Evolutionary conservation across 2,797 vertebrate genomes (phyloP), one percentile per base, ranked within the genome.

Genomic region (Smutsia gigantea): DNA sequence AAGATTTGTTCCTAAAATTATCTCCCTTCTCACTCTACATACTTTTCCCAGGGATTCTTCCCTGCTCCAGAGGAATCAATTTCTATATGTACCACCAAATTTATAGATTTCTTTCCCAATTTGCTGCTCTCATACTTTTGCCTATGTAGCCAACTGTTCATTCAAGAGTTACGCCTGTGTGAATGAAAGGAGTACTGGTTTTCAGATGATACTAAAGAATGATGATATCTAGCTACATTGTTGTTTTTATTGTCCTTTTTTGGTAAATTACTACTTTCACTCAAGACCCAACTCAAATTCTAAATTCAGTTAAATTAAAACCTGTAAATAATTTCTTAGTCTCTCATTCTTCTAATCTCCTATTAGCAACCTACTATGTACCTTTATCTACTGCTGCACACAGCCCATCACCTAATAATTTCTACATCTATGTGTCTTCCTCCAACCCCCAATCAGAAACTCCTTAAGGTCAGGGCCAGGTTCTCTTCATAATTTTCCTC

Each of bases 1-100:
- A 55, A 79, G 9, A 66, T 68, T n/a, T 37, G 13, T 64, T 68
- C 31, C 49, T 93, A 85, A 87, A 90, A 84, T 75, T 63, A 86
- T 61, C 9, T 61, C 64, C 5, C 86, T 72, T 75, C 42, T 89
- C 15, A 66, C 39, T 87, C 63, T 55, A 87, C 4, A 10, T 69
- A 68, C 17, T 95, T 83, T 90, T n/a, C 11, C 25, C 25, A 82
- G 66, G 29, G 83, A 94, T n/a, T 93, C 53, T 55, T 61, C 87
- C 21, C 15, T 71, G 27, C 66, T 49, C 19, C 55, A 84, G 86
- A 93, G 4, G 8, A 51, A 92, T 61, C 29, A 29, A 25, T 71
- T 75, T 74, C 17, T 14, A 66, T 39, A 29, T 57, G 37, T 9
- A 88, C 11, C 46, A 90, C 21, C 29, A 46, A 63, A 69, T 59